Percentiles rank a stretch among this genome's conserved stretches.
phyloP scores from a whole-genome alignment of 2,797 vertebrate species.

The Crenichthys baileyi region DNA sequence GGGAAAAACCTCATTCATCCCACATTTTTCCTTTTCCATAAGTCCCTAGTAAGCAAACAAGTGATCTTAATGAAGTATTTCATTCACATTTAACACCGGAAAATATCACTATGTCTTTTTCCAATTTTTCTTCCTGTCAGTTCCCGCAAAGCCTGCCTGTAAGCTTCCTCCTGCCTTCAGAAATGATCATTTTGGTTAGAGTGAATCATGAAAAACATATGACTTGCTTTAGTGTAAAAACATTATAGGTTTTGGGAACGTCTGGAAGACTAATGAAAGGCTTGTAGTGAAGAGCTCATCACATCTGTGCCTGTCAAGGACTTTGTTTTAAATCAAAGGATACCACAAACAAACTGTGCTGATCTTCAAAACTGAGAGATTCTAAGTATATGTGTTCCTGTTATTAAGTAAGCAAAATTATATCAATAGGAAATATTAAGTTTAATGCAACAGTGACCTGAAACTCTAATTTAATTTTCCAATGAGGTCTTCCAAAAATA shows the following conservation, averaged over 20 bases:
- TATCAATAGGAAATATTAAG: not conserved
- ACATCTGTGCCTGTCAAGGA: conserved; percentile 31
- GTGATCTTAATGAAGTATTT: conserved; percentile 59
- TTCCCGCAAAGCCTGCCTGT: conserved; percentile 34
- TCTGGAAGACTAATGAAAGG: conserved; percentile 55
- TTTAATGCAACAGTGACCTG: not conserved
- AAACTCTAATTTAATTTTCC: not conserved
- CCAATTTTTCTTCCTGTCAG: conserved; percentile 64
- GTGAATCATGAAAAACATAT: conserved; percentile 71
- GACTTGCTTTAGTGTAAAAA: conserved; percentile 43
- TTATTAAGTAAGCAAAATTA: not conserved
- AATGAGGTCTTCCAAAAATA: not conserved
- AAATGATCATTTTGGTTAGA: conserved; percentile 55
- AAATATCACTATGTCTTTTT: conserved; percentile 70
- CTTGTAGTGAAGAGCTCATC: conserved; percentile 54
- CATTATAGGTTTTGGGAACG: conserved; percentile 47
- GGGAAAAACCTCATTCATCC: conserved; percentile 49
- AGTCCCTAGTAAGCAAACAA: conserved; percentile 57
- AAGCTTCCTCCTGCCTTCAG: conserved; percentile 46
- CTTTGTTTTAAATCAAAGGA: conserved; percentile 35
- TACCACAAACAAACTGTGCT: not conserved
- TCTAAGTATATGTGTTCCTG: not conserved
- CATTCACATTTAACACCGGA: conserved; percentile 68
- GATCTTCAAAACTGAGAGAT: not conserved
- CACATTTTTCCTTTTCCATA: conserved; percentile 70